Evolutionary conservation across 2,888 invertebrate genomes (phyloP).

Genomic region (Tuberolachnus salignus): DNA sequence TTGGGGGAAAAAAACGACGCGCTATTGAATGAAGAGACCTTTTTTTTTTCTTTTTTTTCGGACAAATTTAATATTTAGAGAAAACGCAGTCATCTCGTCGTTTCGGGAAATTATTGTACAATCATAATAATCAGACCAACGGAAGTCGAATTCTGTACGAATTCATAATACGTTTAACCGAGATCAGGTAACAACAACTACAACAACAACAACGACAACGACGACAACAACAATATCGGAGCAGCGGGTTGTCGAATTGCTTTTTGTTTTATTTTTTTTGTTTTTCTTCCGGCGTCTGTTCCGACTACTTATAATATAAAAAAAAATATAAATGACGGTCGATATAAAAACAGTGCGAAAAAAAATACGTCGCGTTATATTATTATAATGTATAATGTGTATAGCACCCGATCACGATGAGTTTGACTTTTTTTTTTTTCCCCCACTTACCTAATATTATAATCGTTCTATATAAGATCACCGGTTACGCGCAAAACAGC

Average conservation of each 20-base stretch:
- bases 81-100: too few relatives aligned
- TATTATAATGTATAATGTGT: too few relatives aligned
- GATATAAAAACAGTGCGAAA: neutral
- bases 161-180: too few relatives aligned
- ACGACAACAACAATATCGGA: neutral
- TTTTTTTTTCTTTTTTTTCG: too few relatives aligned
- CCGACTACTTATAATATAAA: neutral
- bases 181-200: neutral
- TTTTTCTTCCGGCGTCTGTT: neutral
- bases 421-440: conserved; percentile 9
- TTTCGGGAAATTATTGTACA: too few relatives aligned
- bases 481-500: neutral
- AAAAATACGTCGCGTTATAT: neutral
- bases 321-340: too few relatives aligned
- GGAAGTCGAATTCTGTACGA: too few relatives aligned
- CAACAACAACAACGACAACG: neutral
- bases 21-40: too few relatives aligned
- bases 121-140: too few relatives aligned
- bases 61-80: too few relatives aligned
- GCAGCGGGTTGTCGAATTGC: neutral
- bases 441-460: neutral
- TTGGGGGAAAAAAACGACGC: too few relatives aligned
- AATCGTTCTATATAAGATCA: conserved; percentile 1
- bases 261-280: neutral
- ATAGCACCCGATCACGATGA: conserved; percentile 1